Evolutionary conservation across 2,113 vertebrate species (phyloP).

Genomic region (Mobula birostris): DNA sequence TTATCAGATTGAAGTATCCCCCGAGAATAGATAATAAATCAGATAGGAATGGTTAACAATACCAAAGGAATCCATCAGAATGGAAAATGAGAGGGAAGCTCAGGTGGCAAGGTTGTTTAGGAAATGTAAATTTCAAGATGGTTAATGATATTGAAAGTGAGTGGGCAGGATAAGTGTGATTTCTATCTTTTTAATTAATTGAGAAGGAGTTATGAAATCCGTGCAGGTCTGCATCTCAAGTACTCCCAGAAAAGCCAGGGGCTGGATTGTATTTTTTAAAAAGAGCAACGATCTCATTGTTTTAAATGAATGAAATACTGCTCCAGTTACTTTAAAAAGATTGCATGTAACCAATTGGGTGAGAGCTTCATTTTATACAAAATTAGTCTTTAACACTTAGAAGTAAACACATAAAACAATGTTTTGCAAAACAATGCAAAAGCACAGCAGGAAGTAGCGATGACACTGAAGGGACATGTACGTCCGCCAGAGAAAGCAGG

Average conservation of each 20-base stretch:
- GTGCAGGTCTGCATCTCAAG: background rate
- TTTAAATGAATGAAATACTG: background rate
- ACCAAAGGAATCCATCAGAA: background rate
- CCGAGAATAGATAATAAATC: background rate
- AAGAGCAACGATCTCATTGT: background rate
- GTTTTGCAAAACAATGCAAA: background rate
- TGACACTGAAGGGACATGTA: too few relatives aligned
- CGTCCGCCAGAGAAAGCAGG: too few relatives aligned
- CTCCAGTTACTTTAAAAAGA: background rate
- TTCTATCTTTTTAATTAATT: background rate
- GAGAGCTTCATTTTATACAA: background rate
- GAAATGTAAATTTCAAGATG: background rate
- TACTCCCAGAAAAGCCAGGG: background rate
- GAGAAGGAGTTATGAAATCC: background rate
- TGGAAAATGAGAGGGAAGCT: background rate
- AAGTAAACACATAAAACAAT: background rate
- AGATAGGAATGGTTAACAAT: background rate
- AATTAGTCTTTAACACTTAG: background rate
- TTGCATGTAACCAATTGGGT: background rate
- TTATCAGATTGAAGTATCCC: background rate
- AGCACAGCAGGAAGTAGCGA: background rate
- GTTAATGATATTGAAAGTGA: background rate
- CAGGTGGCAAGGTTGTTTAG: background rate
- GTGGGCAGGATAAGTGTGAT: background rate
- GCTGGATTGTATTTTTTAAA: background rate